Percentiles rank a stretch among this genome's conserved stretches.
These are phyloP conservation scores for Hyposoter dolosus DNA, from an alignment of 2,888 invertebrate genomes.

Conservation along the genomic window DNA sequence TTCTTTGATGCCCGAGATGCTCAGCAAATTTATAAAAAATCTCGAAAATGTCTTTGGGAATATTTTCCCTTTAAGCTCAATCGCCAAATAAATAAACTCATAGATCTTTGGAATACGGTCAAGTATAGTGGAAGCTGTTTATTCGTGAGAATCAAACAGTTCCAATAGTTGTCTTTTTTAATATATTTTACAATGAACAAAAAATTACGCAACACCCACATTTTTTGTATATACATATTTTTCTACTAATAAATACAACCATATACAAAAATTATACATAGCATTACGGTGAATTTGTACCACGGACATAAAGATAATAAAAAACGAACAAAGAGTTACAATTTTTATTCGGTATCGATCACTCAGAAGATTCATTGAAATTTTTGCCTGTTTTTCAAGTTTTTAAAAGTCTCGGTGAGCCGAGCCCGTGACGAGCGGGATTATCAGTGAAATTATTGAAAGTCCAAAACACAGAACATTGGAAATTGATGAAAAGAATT, in stretches of 20 bases:
- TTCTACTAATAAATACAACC: slow-evolving; percentile 17
- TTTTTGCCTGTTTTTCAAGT: neutral
- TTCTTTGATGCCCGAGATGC: neutral
- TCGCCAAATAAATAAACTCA: neutral
- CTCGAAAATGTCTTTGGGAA: neutral
- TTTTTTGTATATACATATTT: slow-evolving; percentile 9
- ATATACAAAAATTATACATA: neutral
- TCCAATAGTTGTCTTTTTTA: neutral
- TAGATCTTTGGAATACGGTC: neutral
- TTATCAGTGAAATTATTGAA: neutral
- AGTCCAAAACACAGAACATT: neutral
- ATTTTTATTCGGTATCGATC: neutral
- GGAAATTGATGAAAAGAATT: neutral
- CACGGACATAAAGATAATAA: neutral
- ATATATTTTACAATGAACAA: neutral
- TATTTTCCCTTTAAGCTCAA: neutral
- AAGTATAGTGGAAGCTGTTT: neutral
- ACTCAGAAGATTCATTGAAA: neutral
- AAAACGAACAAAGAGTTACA: neutral
- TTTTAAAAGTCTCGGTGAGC: neutral
- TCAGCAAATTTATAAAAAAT: neutral
- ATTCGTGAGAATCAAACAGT: neutral
- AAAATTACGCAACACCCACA: slow-evolving; percentile 15
- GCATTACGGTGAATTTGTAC: slow-evolving; percentile 4
- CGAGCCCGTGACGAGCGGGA: neutral